Base-by-base conservation (phyloP, 30 jellyfish, hydroid and myxozoan species). In the Aurelia aurita region DNA sequence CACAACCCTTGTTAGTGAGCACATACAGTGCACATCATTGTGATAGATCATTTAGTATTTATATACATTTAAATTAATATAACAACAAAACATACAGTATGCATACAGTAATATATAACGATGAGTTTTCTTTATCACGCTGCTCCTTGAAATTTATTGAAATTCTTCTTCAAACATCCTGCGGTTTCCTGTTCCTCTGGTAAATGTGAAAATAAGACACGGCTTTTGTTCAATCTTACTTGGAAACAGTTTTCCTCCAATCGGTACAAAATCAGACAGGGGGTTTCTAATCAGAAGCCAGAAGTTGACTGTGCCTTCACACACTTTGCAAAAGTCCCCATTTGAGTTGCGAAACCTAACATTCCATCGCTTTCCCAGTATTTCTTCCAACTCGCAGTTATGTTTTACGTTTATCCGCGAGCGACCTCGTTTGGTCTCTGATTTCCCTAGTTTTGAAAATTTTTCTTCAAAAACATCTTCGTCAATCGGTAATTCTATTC, bases 321-420 rank as follows among this genome's bases (percentile, higher is more conserved):
- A n/a, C 5, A 72, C 85, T 14, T 16, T 13, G 5, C 19, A 25
- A 72, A 72, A 72, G 23, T 72, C 85, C 6, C 85, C 85, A 18
- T 14, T 22, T 5, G 54, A 25, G 20, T 72, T 72, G 26, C 21
- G 19, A 21, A 64, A 12, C 5, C 76, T 3, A 1, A 27, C 53
- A 54, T 49, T 14, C 85, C 72, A 72, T 3, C 53, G 22, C 34
- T 47, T 57, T 21, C 85, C 85, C 5, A 72, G 51, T 18, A 68
- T 5, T 4, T 23, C 51, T 21, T 68, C 61, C 51, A 68, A 1
- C 19, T 27, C 61, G 29, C 23, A 0, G 43, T 68, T 68, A n/a
- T n/a, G n/a, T 19, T 34, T 22, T 18, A 4, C 20, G 25, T 28
- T 27, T 22, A 8, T 68, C 58, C 61, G 29, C 0, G 29, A 64